Conservation (phyloP, 2,888 invertebrate species). For the Steromphala cineraria region DNA sequence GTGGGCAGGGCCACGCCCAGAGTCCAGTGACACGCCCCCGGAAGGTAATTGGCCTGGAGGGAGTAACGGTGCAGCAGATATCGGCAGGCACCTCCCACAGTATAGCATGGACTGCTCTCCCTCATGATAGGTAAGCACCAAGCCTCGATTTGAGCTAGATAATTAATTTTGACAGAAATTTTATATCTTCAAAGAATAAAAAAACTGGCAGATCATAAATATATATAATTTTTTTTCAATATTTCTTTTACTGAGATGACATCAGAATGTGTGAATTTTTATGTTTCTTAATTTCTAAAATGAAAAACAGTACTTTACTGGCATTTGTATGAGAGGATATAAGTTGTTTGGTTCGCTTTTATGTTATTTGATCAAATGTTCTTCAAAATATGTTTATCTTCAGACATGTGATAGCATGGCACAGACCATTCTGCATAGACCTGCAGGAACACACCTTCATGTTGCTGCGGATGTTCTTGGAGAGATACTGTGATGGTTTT, state of each 20-base stretch:
- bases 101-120: conserved; percentile 79
- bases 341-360: no score
- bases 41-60: conserved; percentile 79
- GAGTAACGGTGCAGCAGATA: conserved; percentile 79
- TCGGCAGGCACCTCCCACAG: conserved; percentile 82
- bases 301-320: no score
- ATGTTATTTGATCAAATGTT: no score
- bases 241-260: neutral
- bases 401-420: conserved; percentile 78
- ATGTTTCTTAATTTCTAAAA: no score
- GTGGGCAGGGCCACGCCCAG: conserved; percentile 81
- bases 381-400: conserved; percentile 16
- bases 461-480: conserved; percentile 78
- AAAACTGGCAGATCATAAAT: no score
- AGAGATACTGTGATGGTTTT: conserved; percentile 79
- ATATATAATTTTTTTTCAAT: no score
- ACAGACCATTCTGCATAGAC: conserved; percentile 81
- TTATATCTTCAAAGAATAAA: neutral
- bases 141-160: neutral
- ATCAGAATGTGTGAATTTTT: no score
- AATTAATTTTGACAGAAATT: neutral
- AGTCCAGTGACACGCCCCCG: conserved; percentile 79
- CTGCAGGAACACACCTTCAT: conserved; percentile 80
- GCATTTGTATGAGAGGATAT: no score
- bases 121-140: conserved; percentile 68